phyloP scores from a whole-genome alignment of 2,797 vertebrate genomes.

The Premnoplex brunnescens region DNA sequence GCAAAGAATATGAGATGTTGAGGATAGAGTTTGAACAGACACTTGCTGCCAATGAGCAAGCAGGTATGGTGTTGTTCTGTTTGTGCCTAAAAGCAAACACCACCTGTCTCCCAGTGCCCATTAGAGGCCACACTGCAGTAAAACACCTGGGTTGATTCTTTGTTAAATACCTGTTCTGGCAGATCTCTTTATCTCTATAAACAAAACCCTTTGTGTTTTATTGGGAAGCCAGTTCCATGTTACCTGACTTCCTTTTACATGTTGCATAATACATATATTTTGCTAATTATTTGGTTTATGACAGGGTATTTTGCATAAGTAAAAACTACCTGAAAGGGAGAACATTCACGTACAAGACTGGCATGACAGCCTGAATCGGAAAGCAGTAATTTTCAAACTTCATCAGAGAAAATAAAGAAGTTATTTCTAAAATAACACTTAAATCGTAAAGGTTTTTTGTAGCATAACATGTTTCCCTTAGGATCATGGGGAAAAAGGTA shows the following conservation, averaged over 20 bases:
- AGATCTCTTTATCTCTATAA: not conserved
- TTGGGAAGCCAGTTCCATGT: not conserved
- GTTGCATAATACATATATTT: not conserved
- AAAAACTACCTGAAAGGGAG: not conserved
- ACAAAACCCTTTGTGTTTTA: not conserved
- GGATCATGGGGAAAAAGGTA: not conserved
- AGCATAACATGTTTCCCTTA: accelerated
- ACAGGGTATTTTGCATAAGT: not conserved
- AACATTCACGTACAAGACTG: not conserved
- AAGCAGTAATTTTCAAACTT: not conserved
- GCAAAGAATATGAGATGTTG: constrained; percentile 98
- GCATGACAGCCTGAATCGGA: not conserved
- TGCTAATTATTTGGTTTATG: not conserved
- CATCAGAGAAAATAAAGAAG: not conserved
- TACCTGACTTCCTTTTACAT: not conserved
- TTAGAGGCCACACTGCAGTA: not conserved
- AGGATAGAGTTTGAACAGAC: constrained; percentile 98
- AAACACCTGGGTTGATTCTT: not conserved
- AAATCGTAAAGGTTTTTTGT: not conserved
- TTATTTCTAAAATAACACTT: not conserved
- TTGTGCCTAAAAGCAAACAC: not conserved
- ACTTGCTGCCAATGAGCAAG: constrained; percentile 96
- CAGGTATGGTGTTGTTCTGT: constrained; percentile 77
- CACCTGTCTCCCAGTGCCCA: accelerated
- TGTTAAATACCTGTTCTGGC: not conserved